These are phyloP conservation scores for Diaprepes abbreviatus DNA, from an alignment of 2,888 invertebrate genomes.

Conservation along the genomic window DNA sequence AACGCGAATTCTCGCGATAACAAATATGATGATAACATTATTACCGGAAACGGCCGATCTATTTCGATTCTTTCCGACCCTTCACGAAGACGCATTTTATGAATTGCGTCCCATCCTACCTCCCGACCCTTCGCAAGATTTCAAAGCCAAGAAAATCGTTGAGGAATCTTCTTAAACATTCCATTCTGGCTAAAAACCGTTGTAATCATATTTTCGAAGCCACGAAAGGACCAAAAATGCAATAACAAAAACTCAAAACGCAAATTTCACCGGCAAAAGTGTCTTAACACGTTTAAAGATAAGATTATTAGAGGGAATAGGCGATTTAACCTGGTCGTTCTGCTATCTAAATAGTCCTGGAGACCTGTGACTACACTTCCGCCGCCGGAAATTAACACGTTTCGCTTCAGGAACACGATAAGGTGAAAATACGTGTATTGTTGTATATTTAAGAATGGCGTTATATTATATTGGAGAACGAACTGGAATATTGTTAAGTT, in stretches of 20 bases:
- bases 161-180: too few relatives aligned
- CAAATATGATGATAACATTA: too few relatives aligned
- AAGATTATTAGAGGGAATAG: constrained; percentile 49
- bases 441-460: constrained; percentile 31
- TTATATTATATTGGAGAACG: constrained; percentile 18
- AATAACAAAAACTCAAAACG: constrained; percentile 28
- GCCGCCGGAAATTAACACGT: constrained; percentile 51
- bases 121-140: too few relatives aligned
- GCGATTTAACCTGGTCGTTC: constrained; percentile 52
- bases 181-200: not conserved
- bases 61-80: too few relatives aligned
- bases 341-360: constrained; percentile 54
- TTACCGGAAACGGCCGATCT: too few relatives aligned
- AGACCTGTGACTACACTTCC: constrained; percentile 50
- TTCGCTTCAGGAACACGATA: constrained; percentile 38
- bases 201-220: not conserved
- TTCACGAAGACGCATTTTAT: too few relatives aligned
- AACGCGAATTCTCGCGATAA: too few relatives aligned
- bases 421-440: constrained; percentile 42
- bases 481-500: not conserved
- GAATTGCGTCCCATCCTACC: too few relatives aligned
- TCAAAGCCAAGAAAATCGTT: too few relatives aligned
- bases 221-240: not conserved
- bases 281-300: constrained; percentile 50
- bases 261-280: constrained; percentile 31